A percentile compares a stretch with the other conserved stretches of the same genome.
Conservation (phyloP, 2,113 vertebrate genomes). For the Hippocampus guttulatus region DNA sequence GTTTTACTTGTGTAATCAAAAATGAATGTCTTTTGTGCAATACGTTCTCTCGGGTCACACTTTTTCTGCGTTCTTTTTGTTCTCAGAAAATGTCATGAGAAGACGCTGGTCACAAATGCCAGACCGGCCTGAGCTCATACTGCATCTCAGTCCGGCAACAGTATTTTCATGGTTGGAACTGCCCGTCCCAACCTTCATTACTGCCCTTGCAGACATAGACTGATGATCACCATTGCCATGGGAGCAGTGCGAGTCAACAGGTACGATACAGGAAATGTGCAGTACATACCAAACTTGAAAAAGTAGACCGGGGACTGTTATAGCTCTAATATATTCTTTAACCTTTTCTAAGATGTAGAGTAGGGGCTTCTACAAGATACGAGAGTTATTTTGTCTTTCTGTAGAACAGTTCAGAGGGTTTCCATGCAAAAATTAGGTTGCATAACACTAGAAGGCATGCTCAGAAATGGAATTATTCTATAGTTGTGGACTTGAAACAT, state of each 20-base stretch:
- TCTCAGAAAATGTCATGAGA: constrained; percentile 50
- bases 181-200: constrained; percentile 60
- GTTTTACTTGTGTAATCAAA: no score
- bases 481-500: no score
- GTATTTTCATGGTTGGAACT: constrained; percentile 70
- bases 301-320: not conserved
- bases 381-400: no score
- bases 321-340: not conserved
- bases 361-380: not conserved
- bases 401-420: no score
- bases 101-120: constrained; percentile 28
- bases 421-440: no score
- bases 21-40: no score
- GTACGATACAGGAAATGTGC: constrained; percentile 26
- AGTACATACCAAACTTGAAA: not conserved
- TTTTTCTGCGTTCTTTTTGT: constrained; percentile 12
- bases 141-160: constrained; percentile 47
- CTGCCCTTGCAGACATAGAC: constrained; percentile 63
- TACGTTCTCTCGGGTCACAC: not conserved
- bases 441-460: no score
- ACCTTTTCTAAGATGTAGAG: not conserved
- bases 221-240: constrained; percentile 71
- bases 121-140: constrained; percentile 52
- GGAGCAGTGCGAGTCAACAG: constrained; percentile 71
- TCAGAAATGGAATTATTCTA: no score